Evolutionary conservation across 2,113 vertebrate species (phyloP).

Genomic region (Chloropsis cyanopogon): DNA sequence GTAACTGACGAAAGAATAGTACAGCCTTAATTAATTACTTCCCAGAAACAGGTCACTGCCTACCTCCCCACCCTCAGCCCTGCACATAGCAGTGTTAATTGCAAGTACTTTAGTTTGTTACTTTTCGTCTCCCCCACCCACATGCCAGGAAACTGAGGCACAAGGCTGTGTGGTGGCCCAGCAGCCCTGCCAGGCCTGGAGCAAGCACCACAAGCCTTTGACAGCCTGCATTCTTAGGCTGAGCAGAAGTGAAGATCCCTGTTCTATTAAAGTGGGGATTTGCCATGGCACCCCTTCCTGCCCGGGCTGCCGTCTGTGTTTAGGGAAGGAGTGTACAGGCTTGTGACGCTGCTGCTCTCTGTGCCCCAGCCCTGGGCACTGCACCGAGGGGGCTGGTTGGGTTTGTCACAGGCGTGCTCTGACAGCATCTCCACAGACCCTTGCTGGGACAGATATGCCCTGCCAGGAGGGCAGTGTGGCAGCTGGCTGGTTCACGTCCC

Average conservation of each 20-base stretch:
- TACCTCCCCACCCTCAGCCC: neutral
- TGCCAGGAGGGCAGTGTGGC: neutral
- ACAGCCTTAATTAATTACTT: neutral
- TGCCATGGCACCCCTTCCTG: neutral
- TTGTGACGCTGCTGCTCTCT: neutral
- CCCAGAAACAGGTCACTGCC: neutral
- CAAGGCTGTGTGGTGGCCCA: neutral
- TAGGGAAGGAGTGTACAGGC: neutral
- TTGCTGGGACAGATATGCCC: fast-evolving
- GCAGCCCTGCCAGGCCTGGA: neutral
- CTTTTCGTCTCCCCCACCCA: neutral
- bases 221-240: neutral
- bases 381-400: neutral
- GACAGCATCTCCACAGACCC: neutral
- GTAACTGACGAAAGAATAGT: neutral
- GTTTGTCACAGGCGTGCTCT: neutral
- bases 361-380: neutral
- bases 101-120: neutral
- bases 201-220: neutral
- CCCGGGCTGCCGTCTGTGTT: neutral
- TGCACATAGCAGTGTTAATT: neutral
- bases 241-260: neutral
- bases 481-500: neutral
- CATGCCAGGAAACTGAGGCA: neutral
- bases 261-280: neutral